phyloP scores from a whole-genome alignment of 2,797 vertebrate genomes.

The Cichlasoma orientale region DNA sequence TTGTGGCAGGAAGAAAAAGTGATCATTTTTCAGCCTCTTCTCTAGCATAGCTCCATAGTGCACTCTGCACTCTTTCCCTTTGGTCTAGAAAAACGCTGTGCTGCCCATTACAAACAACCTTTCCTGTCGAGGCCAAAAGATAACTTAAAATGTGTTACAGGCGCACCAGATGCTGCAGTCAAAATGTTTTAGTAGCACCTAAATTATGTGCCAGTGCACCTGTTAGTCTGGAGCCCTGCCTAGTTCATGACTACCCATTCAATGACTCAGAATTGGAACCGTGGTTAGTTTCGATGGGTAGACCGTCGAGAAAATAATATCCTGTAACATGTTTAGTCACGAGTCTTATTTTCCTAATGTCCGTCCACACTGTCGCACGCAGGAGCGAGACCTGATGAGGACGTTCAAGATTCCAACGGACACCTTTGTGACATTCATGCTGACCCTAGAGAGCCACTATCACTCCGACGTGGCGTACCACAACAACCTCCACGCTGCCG shows the following conservation, averaged over 20 bases:
- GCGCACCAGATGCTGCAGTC: background rate
- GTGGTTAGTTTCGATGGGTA: background rate
- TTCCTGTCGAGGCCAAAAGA: background rate
- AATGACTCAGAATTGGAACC: background rate
- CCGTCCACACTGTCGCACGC: slow-evolving; percentile 20
- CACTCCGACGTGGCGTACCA: slow-evolving; percentile 95
- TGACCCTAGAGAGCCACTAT: slow-evolving; percentile 97
- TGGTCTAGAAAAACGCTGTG: background rate
- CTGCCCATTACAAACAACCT: background rate
- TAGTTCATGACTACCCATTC: background rate
- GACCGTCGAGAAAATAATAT: background rate
- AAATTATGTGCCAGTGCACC: background rate
- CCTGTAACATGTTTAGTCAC: background rate
- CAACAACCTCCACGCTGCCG: slow-evolving; percentile 97
- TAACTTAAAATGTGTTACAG: background rate
- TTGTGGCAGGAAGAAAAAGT: too few relatives aligned
- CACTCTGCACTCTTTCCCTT: background rate
- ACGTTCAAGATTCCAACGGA: slow-evolving; percentile 96
- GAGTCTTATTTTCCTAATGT: slow-evolving; percentile 9
- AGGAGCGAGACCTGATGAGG: slow-evolving; percentile 97
- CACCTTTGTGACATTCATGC: slow-evolving; percentile 96
- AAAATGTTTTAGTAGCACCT: too few relatives aligned
- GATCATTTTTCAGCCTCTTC: too few relatives aligned
- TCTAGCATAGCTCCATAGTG: background rate
- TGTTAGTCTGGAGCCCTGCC: background rate